Evolutionary conservation across 1,140 invertebrate genomes (phyloP).

Genomic region (Bombus waltoni): DNA sequence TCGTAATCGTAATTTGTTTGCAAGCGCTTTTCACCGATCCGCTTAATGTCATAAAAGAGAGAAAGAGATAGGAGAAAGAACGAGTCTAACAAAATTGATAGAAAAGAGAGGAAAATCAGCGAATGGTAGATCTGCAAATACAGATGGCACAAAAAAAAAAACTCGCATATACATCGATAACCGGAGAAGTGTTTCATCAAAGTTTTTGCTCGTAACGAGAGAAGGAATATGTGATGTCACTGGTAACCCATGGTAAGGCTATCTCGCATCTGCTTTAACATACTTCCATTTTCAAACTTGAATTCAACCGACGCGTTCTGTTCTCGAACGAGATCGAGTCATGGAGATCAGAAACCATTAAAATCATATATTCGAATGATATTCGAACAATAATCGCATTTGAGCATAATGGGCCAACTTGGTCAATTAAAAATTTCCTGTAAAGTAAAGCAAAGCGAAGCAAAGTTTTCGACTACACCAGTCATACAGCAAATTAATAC

Average conservation of each 20-base stretch:
- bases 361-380: not conserved
- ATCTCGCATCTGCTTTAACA: too few species aligned
- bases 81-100: not conserved
- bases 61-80: not conserved
- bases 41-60: constrained; percentile 26
- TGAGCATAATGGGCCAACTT: not conserved
- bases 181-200: not conserved
- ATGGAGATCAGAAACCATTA: not conserved
- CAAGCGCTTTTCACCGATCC: constrained; percentile 14
- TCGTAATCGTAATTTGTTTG: constrained; percentile 50
- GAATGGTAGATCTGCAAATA: not conserved
- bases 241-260: too few species aligned
- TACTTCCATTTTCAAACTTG: too few species aligned
- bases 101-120: not conserved
- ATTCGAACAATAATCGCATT: not conserved
- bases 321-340: too few species aligned
- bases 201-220: not conserved
- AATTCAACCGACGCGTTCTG: too few species aligned
- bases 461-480: too few species aligned
- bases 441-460: not conserved
- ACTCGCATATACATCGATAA: not conserved
- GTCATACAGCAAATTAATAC: too few species aligned
- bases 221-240: not conserved
- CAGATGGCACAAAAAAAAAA: not conserved
- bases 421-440: not conserved